phyloP scores from a whole-genome alignment of 1,140 invertebrate genomes.

The Drosophila sp. region DNA sequence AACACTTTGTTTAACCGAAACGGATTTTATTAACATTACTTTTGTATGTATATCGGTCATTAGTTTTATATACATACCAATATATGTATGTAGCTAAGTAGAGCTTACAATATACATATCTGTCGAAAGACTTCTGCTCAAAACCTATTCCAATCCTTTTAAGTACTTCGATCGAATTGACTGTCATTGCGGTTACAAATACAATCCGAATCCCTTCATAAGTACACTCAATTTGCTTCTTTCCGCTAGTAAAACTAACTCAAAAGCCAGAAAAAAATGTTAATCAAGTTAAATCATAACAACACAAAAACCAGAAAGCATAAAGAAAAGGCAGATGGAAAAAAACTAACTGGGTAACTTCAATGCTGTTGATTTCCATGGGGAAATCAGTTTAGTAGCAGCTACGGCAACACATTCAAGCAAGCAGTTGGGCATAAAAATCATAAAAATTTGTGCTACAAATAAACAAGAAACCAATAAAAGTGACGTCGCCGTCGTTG shows the following conservation, averaged over 20 bases:
- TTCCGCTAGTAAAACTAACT: conserved; percentile 5
- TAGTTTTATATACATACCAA: no score
- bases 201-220: not conserved
- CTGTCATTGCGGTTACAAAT: not conserved
- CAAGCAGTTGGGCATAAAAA: conserved; percentile 38
- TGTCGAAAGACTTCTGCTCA: no score
- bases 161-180: no score
- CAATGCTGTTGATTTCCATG: conserved; percentile 66
- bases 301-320: conserved; percentile 31
- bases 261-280: conserved; percentile 36
- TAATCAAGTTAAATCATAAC: conserved; percentile 43
- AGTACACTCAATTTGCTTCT: not conserved
- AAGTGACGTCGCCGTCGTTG: conserved; percentile 37
- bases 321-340: conserved; percentile 23
- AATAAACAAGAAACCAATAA: conserved; percentile 63
- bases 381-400: conserved; percentile 76
- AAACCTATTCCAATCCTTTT: no score
- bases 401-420: conserved; percentile 8
- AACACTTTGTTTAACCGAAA: not conserved
- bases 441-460: conserved; percentile 73
- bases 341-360: conserved; percentile 45
- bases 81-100: no score
- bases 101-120: no score
- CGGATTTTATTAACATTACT: not conserved
- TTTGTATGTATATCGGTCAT: no score